A percentile compares a stretch with the other conserved stretches of the same genome.
Evolutionary conservation across 2,113 vertebrate genomes (phyloP).

Genomic region (Panthera leo): DNA sequence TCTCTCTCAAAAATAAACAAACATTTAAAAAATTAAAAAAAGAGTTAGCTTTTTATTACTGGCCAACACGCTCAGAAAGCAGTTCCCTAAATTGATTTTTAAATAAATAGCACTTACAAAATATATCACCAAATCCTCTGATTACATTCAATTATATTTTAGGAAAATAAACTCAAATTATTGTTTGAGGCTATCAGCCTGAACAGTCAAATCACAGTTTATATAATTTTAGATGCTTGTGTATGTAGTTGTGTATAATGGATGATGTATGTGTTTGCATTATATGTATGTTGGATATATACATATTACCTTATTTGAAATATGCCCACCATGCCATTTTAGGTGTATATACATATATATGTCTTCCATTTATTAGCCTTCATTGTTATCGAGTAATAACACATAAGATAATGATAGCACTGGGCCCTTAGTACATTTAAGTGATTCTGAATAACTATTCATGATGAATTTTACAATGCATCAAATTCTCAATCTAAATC

Average conservation of each 20-base stretch:
- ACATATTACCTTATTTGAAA: background rate
- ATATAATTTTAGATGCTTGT: background rate
- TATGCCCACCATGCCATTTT: background rate
- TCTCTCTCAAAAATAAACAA: no score
- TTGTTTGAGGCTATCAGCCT: background rate
- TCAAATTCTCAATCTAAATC: background rate
- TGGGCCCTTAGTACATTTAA: background rate
- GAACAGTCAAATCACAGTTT: slow-evolving; percentile 24
- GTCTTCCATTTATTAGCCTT: background rate
- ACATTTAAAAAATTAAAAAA: background rate
- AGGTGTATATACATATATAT: no score
- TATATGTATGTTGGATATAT: background rate
- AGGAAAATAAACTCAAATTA: slow-evolving; percentile 5
- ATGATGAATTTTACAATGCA: background rate
- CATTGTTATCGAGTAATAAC: background rate
- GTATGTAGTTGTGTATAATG: background rate
- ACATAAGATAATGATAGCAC: background rate
- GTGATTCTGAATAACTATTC: slow-evolving; percentile 24
- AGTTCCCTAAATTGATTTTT: background rate
- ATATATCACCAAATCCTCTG: background rate
- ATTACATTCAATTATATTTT: slow-evolving; percentile 6
- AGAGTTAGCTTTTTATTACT: background rate
- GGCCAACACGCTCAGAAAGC: background rate
- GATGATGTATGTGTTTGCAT: no score
- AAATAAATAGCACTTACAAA: slow-evolving; percentile 28